Base-by-base conservation (phyloP, 2,888 invertebrate genomes). In the Alloplasta piceator region DNA sequence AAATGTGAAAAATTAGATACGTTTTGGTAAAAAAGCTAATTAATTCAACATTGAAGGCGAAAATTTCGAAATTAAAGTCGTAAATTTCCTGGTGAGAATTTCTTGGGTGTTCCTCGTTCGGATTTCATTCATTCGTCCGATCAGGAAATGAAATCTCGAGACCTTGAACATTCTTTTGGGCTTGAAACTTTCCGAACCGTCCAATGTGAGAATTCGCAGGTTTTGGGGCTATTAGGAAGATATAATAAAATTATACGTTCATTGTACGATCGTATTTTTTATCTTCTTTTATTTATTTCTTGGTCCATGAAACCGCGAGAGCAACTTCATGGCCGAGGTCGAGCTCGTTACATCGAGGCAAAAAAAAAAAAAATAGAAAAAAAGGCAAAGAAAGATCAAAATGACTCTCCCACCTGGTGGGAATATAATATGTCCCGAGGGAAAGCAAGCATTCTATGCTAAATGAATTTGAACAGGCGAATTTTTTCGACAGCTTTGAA, bases 261-360 rank as follows among this genome's bases (percentile, higher is more conserved):
- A 26, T 26, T n/a, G n/a, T n/a, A n/a, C n/a, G n/a, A n/a, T n/a
- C n/a, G n/a, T n/a, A n/a, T n/a, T n/a, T 26, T 26, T 26, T 26
- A 1, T 26, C 26, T 3, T 26, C 1, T 3, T 26, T 26, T 26
- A 26, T 26, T 26, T 26, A 1, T 26, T 26, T 26, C 26, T 26
- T 26, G 26, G 26, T 26, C 26, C 3, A 26, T 26, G 26, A 26
- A 3, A 26, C 26, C 26, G 26, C 26, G 3, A 3, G 16, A 55
- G 36, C 41, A 7, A 26, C 12, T 46, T 78, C 77, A 64, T 58
- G 77, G 60, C 64, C 76, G 68, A 80, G 68, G 80, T 80, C 72
- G 67, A 26, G 67, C 39, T 6, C 41, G 9, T 12, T 60, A 39
- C 67, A 7, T 72, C 10, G 5, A 1, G 46, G 5, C 52, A 39